Conservation (phyloP, 2,888 invertebrate genomes). For the Ophioninae sp. region DNA sequence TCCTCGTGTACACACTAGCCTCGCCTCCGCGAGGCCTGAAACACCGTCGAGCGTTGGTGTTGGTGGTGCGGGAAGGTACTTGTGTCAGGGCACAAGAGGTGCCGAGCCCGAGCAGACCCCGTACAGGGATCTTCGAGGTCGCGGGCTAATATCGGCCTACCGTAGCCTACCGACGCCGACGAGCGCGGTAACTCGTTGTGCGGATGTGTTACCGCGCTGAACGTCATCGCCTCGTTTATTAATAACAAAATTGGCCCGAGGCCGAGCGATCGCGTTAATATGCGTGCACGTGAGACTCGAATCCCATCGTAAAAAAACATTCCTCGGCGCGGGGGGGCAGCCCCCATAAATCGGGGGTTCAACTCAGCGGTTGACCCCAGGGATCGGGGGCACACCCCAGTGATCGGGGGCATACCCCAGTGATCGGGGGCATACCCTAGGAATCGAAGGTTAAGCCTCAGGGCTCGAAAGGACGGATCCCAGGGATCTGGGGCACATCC, state of each 20-base stretch:
- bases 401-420: no score
- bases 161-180: background rate
- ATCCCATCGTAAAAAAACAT: background rate
- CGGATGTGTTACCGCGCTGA: slow-evolving; percentile 34
- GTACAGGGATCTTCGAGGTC: slow-evolving; percentile 72
- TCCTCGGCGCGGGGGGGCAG: background rate
- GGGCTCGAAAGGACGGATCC: no score
- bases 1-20: slow-evolving; percentile 62
- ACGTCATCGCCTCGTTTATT: slow-evolving; percentile 69
- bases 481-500: no score
- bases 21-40: slow-evolving; percentile 42
- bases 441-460: no score
- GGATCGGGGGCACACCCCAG: no score
- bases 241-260: slow-evolving; percentile 71
- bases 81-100: slow-evolving; percentile 42
- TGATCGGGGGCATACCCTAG: no score
- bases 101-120: slow-evolving; percentile 48
- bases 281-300: background rate
- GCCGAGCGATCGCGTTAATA: slow-evolving; percentile 44
- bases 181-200: background rate
- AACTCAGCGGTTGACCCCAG: no score
- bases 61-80: background rate
- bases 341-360: no score
- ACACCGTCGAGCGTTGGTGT: slow-evolving; percentile 46
- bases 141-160: slow-evolving; percentile 19